Percentiles rank a stretch among this genome's conserved stretches.
Evolutionary conservation across 2,113 vertebrate genomes (phyloP).

Genomic region (Motacilla tschutschensis): DNA sequence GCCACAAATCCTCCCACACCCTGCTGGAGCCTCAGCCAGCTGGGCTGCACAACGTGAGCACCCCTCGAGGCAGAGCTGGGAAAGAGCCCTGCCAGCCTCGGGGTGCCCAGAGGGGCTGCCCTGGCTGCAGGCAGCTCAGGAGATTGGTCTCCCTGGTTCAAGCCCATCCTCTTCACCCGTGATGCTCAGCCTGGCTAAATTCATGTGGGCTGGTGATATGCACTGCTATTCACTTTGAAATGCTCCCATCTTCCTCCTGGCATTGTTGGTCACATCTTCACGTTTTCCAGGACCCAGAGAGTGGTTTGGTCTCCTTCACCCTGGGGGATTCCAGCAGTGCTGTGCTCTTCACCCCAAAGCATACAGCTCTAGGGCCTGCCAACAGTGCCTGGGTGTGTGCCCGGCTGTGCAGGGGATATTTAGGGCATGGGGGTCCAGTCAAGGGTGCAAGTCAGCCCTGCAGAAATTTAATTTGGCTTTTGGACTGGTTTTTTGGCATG

Average conservation of each 20-base stretch:
- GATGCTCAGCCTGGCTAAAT: background rate
- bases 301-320: background rate
- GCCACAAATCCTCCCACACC: background rate
- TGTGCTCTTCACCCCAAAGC: background rate
- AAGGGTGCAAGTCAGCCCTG: background rate
- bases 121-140: background rate
- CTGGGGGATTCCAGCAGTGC: background rate
- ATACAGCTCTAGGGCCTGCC: background rate
- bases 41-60: background rate
- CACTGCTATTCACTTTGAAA: background rate
- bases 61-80: background rate
- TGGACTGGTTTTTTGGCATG: background rate
- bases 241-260: background rate
- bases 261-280: background rate
- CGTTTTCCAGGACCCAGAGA: background rate
- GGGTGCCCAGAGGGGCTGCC: background rate
- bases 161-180: background rate
- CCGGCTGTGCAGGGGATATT: background rate
- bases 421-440: background rate
- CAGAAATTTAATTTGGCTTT: background rate
- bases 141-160: background rate
- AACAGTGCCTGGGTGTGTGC: background rate
- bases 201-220: background rate
- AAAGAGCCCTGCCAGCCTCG: background rate
- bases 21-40: accelerated